A percentile compares a stretch with the other conserved stretches of the same genome.
These are phyloP conservation scores for Macaria liturata DNA, from an alignment of 2,888 invertebrate species.

Conservation along the genomic window DNA sequence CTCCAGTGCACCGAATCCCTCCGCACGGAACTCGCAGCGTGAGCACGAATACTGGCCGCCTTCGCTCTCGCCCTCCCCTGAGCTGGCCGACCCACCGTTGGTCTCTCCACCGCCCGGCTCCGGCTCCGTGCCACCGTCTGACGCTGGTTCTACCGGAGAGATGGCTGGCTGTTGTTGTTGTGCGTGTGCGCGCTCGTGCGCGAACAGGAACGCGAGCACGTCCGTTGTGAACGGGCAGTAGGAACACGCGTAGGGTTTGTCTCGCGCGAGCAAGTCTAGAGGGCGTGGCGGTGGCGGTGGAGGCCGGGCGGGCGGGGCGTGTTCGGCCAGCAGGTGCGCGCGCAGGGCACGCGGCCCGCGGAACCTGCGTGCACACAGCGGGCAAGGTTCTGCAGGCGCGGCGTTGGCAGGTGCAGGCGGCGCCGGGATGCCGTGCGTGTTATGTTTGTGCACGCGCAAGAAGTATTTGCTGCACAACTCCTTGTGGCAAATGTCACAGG, in stretches of 20 bases:
- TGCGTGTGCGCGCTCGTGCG: conserved; percentile 94
- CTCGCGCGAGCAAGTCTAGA: conserved; percentile 80
- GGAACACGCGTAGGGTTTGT: conserved; percentile 94
- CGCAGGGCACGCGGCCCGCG: conserved; percentile 94
- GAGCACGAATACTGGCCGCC: conserved; percentile 72
- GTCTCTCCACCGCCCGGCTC: conserved; percentile 40
- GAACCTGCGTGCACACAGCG: conserved; percentile 93
- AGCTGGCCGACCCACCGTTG: conserved; percentile 46
- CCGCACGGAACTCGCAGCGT: conserved; percentile 75
- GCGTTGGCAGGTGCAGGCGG: conserved; percentile 86
- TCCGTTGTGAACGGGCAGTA: conserved; percentile 95
- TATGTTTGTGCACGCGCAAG: conserved; percentile 97
- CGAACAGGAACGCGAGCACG: conserved; percentile 94
- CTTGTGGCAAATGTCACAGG: conserved; percentile 98
- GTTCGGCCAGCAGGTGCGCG: conserved; percentile 93
- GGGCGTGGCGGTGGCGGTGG: conserved; percentile 75
- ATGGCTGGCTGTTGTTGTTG: conserved; percentile 48
- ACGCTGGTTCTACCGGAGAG: conserved; percentile 32
- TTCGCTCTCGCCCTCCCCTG: conserved; percentile 43
- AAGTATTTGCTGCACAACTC: conserved; percentile 99
- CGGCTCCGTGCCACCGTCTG: conserved; percentile 36
- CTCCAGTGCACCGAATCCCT: conserved; percentile 74
- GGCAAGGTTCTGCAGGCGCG: conserved; percentile 84
- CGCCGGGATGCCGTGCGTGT: conserved; percentile 97
- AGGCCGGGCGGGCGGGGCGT: conserved; percentile 85